phyloP scores from a whole-genome alignment of 2,113 vertebrate species.

The Leptosomus discolor region DNA sequence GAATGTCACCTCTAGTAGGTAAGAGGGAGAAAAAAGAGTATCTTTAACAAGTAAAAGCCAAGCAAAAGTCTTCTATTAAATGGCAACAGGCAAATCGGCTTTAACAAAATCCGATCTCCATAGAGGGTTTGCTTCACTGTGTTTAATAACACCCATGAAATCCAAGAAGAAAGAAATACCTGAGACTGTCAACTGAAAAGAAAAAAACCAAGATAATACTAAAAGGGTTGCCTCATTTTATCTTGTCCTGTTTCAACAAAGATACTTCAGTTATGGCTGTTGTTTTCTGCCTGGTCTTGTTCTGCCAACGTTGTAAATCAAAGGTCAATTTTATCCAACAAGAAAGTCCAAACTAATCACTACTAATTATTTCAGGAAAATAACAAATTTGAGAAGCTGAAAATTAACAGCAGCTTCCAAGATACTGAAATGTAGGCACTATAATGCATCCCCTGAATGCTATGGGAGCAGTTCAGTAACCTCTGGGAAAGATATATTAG shows the following conservation, averaged over 20 bases:
- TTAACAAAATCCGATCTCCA: conserved; percentile 1
- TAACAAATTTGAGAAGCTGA: not conserved
- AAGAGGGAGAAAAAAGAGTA: not conserved
- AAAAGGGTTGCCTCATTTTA: not conserved
- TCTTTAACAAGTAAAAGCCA: not conserved
- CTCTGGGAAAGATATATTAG: not conserved
- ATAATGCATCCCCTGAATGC: not conserved
- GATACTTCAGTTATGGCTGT: not conserved
- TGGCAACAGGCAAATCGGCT: not conserved
- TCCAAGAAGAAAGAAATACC: not conserved
- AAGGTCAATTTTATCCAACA: not conserved
- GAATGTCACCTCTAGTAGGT: not conserved
- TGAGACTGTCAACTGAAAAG: not conserved
- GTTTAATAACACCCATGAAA: conserved; percentile 16
- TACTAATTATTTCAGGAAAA: not conserved
- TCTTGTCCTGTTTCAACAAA: not conserved
- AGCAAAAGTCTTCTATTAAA: not conserved
- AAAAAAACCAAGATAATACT: not conserved
- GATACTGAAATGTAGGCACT: not conserved
- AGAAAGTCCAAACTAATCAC: not conserved
- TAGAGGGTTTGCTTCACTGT: not conserved
- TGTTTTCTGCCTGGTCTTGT: not conserved
- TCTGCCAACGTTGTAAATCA: not conserved
- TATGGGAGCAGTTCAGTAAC: not conserved
- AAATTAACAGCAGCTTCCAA: not conserved